Conservation (phyloP, 1,140 invertebrate genomes). For the Agrypnia vestita region DNA sequence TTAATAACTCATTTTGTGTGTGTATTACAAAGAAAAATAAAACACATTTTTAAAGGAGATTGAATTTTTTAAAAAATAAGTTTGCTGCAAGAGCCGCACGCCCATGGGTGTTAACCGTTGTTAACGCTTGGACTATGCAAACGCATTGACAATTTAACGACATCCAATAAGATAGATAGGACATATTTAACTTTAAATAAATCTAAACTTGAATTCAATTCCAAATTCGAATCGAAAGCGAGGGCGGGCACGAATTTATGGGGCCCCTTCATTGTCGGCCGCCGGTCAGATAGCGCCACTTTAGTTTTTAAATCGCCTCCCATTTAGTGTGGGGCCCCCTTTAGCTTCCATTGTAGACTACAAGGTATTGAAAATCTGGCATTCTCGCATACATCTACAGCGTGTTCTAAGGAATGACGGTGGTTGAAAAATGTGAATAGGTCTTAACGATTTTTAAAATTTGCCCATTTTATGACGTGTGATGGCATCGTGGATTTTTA, state of each 20-base stretch:
- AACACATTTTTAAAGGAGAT: too few species aligned
- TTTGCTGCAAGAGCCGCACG: too few species aligned
- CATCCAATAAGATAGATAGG: slow-evolving; percentile 26
- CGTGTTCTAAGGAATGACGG: too few species aligned
- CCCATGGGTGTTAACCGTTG: too few species aligned
- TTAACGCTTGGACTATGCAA: background rate
- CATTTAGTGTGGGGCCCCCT: slow-evolving; percentile 49
- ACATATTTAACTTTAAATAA: slow-evolving; percentile 40
- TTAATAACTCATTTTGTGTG: too few species aligned
- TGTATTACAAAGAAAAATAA: too few species aligned
- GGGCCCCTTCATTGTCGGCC: slow-evolving; percentile 47
- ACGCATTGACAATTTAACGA: background rate
- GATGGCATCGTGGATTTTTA: too few species aligned
- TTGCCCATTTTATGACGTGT: too few species aligned
- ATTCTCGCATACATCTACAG: slow-evolving; percentile 8
- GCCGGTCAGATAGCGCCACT: slow-evolving; percentile 58
- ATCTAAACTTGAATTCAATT: slow-evolving; percentile 31
- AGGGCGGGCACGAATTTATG: slow-evolving; percentile 52
- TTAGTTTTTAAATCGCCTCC: slow-evolving; percentile 61
- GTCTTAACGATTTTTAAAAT: too few species aligned
- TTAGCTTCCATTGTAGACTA: slow-evolving; percentile 56
- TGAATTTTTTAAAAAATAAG: too few species aligned
- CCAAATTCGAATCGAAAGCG: slow-evolving; percentile 4
- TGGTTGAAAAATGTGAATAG: too few species aligned
- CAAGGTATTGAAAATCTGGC: slow-evolving; percentile 58